Evolutionary conservation across 2,797 vertebrate species (phyloP), one percentile per base, ranked within the genome.

Genomic region (Propithecus perrieri): DNA sequence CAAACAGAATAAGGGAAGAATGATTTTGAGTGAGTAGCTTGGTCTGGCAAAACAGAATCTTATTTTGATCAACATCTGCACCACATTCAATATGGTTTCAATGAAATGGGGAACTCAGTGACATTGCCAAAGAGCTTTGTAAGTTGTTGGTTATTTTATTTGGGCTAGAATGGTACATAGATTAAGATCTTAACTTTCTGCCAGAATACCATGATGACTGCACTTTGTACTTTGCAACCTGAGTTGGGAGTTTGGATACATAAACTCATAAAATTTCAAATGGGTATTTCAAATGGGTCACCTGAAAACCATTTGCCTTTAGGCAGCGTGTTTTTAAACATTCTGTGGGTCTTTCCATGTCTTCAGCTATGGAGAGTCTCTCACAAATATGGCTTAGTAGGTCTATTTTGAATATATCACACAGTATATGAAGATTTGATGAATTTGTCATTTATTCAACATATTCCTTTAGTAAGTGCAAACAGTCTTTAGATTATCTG

Each of bases 101-200:
- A 85, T 89, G 88, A 96, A 94, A 95, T 9, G 14, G 11, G 63
- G 78, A 85, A 53, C n/a, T 12, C 22, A 0, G 1, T 74, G 67
- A 88, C 85, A 43, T 33, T 83, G 89, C 91, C 96, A 97, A 94
- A 90, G 65, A 59, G 69, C 84, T 95, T 95, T 85, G 46, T 85
- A 4, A 38, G 65, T 76, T 48, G 1, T 38, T 75, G 75, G 88
- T 67, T 96, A 72, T 96, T 96, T 94, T 57, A n/a, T 63, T 91
- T 71, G 89, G 53, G 46, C 89, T 97, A 96, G 91, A 97, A 89
- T 92, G 78, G 59, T 74, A 48, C 85, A 74, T 53, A 89, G 65
- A 93, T 89, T 78, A 63, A 53, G 22, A 94, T 89, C 38, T 65
- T 20, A 35, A 41, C 38, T 85, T 85, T 89, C 55, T 94, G 72